Evolutionary conservation across 1,140 invertebrate genomes (phyloP).

Genomic region (Orussus abietinus): DNA sequence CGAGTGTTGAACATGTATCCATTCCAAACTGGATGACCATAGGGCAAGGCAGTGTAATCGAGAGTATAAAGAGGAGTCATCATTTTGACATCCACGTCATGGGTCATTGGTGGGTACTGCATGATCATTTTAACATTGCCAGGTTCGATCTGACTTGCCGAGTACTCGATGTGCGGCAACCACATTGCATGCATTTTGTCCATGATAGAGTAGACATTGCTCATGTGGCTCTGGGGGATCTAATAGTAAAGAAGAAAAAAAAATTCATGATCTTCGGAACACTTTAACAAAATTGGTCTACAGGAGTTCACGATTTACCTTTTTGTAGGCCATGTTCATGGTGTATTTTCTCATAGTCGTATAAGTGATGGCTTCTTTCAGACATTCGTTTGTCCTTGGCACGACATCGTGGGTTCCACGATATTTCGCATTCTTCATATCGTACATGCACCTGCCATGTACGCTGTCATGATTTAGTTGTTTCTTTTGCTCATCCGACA

Average conservation of each 20-base stretch:
- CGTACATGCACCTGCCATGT: slow-evolving; percentile 20
- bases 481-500: slow-evolving; percentile 31
- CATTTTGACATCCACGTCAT: slow-evolving; percentile 24
- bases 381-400: slow-evolving; percentile 30
- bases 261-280: too few species aligned
- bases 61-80: slow-evolving; percentile 22
- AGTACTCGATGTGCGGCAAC: slow-evolving; percentile 21
- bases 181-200: slow-evolving; percentile 13
- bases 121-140: slow-evolving; percentile 21
- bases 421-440: slow-evolving; percentile 22
- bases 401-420: slow-evolving; percentile 15
- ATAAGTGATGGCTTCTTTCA: slow-evolving; percentile 21
- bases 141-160: slow-evolving; percentile 12
- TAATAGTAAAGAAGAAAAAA: too few species aligned
- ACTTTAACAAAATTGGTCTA: too few species aligned
- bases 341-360: slow-evolving; percentile 33
- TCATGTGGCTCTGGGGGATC: too few species aligned
- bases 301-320: too few species aligned
- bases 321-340: slow-evolving; percentile 19
- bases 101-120: slow-evolving; percentile 20
- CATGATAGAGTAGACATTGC: too few species aligned
- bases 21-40: slow-evolving; percentile 20
- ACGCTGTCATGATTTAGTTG: slow-evolving; percentile 15
- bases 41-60: slow-evolving; percentile 23
- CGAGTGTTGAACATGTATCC: slow-evolving; percentile 27